Percentiles rank a stretch among this genome's conserved stretches.
These are phyloP conservation scores for Romanomermis culicivorax DNA, from an alignment of 2,888 invertebrate species.

Conservation along the genomic window DNA sequence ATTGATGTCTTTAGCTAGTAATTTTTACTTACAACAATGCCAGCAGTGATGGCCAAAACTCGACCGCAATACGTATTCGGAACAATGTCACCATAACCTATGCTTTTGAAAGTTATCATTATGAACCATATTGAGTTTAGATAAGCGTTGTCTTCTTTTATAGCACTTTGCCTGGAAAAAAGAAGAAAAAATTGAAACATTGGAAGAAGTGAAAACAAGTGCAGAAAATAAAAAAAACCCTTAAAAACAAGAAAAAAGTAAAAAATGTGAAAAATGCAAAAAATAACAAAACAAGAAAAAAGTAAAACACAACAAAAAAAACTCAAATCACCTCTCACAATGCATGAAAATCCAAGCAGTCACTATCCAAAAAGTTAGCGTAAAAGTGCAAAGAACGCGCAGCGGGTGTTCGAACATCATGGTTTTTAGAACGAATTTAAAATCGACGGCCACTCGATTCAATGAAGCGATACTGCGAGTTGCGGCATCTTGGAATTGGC, in stretches of 20 bases:
- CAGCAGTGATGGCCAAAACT: conserved; percentile 94
- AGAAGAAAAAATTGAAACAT: too few species aligned
- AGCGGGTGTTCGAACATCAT: conserved; percentile 98
- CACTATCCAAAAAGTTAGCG: conserved; percentile 99
- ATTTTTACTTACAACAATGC: conserved; percentile 69
- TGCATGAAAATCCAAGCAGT: conserved; percentile 96
- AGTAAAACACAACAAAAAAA: too few species aligned
- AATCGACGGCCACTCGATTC: conserved; percentile 64
- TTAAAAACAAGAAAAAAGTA: too few species aligned
- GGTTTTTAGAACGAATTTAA: conserved; percentile 83
- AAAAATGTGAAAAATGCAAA: too few species aligned
- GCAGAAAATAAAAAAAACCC: too few species aligned
- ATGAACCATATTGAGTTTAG: conserved; percentile 29
- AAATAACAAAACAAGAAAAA: too few species aligned
- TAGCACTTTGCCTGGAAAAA: neutral
- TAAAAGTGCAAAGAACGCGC: conserved; percentile 91
- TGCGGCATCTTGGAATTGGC: conserved; percentile 80
- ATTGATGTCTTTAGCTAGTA: too few species aligned
- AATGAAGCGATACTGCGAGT: conserved; percentile 44
- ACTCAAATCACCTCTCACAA: conserved; percentile 65
- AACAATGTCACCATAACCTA: conserved; percentile 93
- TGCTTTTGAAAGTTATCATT: conserved; percentile 83
- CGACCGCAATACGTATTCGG: conserved; percentile 99
- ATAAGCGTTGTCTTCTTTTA: conserved; percentile 13
- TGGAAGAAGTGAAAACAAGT: too few species aligned